Evolutionary conservation across 2,888 invertebrate species (phyloP).

Genomic region (Epirrhoe alternata): DNA sequence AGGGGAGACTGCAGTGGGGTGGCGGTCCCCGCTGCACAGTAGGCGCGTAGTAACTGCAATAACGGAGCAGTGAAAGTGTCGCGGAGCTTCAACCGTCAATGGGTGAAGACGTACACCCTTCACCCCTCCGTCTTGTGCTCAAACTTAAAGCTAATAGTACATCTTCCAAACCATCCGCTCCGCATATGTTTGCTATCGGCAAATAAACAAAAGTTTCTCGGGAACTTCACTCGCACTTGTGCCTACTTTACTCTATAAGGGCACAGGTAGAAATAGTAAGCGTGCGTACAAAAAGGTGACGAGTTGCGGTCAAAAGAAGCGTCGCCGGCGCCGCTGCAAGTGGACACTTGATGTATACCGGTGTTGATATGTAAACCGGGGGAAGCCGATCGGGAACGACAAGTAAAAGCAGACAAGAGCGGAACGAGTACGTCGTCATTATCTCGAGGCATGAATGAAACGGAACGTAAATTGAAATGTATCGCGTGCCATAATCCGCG

Average conservation of each 20-base stretch:
- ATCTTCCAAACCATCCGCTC: constrained; percentile 59
- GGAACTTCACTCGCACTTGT: constrained; percentile 25
- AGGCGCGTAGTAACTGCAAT: constrained; percentile 85
- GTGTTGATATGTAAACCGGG: constrained; percentile 54
- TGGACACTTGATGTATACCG: constrained; percentile 13
- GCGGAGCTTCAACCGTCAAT: constrained; percentile 85
- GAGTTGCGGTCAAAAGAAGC: constrained; percentile 21
- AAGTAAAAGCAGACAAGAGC: constrained; percentile 69
- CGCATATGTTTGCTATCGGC: constrained; percentile 45
- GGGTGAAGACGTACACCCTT: constrained; percentile 83
- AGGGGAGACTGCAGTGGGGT: constrained; percentile 81
- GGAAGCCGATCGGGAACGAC: constrained; percentile 48
- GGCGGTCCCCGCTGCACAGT: constrained; percentile 72
- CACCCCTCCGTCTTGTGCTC: constrained; percentile 79
- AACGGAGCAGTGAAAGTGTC: constrained; percentile 85
- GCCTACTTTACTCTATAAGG: constrained; percentile 22
- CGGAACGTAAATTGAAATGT: constrained; percentile 83
- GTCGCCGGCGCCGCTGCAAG: constrained; percentile 1
- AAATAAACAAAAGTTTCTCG: constrained; percentile 36
- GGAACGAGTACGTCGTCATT: constrained; percentile 76
- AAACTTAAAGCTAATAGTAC: constrained; percentile 79
- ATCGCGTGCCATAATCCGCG: constrained; percentile 85
- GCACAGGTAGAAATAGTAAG: constrained; percentile 33
- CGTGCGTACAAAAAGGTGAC: constrained; percentile 18
- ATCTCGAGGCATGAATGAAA: constrained; percentile 83